phyloP scores from a whole-genome alignment of 2,113 vertebrate species.

The Oryzias celebensis region DNA sequence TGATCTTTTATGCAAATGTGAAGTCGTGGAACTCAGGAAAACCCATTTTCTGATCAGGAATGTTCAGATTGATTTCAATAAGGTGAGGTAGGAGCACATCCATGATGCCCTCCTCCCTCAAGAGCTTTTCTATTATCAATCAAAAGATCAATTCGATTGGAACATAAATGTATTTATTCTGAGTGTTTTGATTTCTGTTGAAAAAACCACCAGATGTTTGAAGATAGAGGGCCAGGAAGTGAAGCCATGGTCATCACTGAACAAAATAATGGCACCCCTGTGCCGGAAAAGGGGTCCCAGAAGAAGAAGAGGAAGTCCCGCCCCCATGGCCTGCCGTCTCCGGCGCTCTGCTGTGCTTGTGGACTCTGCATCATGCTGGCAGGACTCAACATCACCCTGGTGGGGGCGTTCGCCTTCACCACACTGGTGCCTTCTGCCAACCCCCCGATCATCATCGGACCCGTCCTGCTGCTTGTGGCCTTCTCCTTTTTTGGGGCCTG shows the following conservation, averaged over 20 bases:
- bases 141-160: not conserved
- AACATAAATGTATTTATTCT: not conserved
- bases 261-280: slow-evolving; percentile 75
- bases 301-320: slow-evolving; percentile 73
- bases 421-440: slow-evolving; percentile 88
- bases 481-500: slow-evolving; percentile 90
- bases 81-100: too few relatives aligned
- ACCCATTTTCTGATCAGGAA: not conserved
- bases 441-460: slow-evolving; percentile 90
- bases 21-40: slow-evolving; percentile 1
- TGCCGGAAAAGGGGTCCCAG: slow-evolving; percentile 80
- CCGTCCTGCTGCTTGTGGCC: slow-evolving; percentile 87
- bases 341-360: slow-evolving; percentile 92
- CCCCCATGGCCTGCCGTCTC: slow-evolving; percentile 86
- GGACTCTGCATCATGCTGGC: slow-evolving; percentile 98
- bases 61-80: too few relatives aligned
- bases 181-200: slow-evolving; percentile 7
- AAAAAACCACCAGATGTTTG: slow-evolving; percentile 15
- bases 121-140: too few relatives aligned
- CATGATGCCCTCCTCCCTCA: not conserved
- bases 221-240: slow-evolving; percentile 16
- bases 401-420: slow-evolving; percentile 91
- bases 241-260: slow-evolving; percentile 78
- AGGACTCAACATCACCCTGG: slow-evolving; percentile 95
- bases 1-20: not conserved